Evolutionary conservation across 2,797 vertebrate genomes (phyloP).

Genomic region (Adelosebastes latens): DNA sequence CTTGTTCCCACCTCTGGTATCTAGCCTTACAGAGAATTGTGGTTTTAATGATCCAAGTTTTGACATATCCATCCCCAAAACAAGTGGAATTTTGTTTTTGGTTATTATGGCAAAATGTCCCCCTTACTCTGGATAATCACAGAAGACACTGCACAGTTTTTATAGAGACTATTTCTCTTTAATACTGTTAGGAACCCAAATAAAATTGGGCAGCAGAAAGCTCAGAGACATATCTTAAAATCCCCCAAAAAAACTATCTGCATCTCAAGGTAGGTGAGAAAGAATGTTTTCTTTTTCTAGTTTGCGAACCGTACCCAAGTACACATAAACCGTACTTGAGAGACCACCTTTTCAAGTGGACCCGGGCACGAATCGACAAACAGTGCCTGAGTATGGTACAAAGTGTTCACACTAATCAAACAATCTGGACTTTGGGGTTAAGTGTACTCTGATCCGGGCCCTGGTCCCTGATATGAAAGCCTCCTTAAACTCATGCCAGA

Average conservation of each 20-base stretch:
- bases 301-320: neutral
- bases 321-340: no score
- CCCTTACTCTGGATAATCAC: neutral
- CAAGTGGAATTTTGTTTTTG: neutral
- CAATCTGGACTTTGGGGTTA: no score
- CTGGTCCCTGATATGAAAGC: neutral
- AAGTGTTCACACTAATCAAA: accelerated
- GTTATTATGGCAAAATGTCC: neutral
- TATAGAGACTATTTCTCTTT: neutral
- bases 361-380: no score
- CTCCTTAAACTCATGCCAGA: neutral
- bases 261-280: neutral
- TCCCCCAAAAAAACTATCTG: neutral
- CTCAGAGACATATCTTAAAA: neutral
- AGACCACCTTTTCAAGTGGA: no score
- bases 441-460: no score
- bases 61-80: neutral
- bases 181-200: neutral
- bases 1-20: no score
- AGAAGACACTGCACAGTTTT: neutral
- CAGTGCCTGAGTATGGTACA: no score
- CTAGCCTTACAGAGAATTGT: neutral
- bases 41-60: neutral
- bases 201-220: neutral
- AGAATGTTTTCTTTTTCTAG: neutral